Base-by-base conservation (phyloP, 2,888 invertebrate genomes). In the Tanaodytes sp. region DNA sequence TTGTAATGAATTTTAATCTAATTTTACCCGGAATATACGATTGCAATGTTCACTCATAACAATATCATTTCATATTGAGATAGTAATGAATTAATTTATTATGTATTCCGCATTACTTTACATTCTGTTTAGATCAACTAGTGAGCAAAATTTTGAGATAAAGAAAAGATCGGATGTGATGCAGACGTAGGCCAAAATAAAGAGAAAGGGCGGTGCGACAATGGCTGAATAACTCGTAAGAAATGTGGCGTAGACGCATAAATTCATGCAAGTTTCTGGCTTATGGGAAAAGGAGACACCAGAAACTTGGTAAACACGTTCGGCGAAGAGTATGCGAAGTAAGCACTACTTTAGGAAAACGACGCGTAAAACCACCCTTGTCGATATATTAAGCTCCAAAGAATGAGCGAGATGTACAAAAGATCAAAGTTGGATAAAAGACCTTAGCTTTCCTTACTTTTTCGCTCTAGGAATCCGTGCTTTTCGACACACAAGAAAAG, bases 181-280 rank as follows among this genome's bases (percentile, higher is more conserved):
- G n/a, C n/a, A n/a, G n/a, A n/a, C n/a, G n/a, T n/a, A n/a, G n/a
- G n/a, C n/a, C n/a, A n/a, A n/a, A n/a, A n/a, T n/a, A 40, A 30
- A 40, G 12, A 40, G 31, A 39, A 16, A 52, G 30, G 18, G 1
- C 18, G 27, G n/a, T 30, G 46, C 42, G 54, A 55, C 46, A 46
- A 46, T 36, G 42, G 31, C 9, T 23, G 27, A 51, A 67, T 57
- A 43, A 49, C 23, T 39, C 46, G 64, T 36, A 51, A 61, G 46
- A 33, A 54, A 45, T 16, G 49, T 40, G 20, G 43, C 27, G 69
- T 23, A 67, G 64, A 48, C 55, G 66, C 73, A 77, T 75, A 77
- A 79, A 80, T 77, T 76, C 73, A 31, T 46, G 61, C 64, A 40
- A 74, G 78, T 76, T 77, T 76, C 74, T 72, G 72, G 74, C 54